These are phyloP conservation scores for Drosophila triauraria DNA, from an alignment of 1,140 invertebrate species.

Conservation along the genomic window DNA sequence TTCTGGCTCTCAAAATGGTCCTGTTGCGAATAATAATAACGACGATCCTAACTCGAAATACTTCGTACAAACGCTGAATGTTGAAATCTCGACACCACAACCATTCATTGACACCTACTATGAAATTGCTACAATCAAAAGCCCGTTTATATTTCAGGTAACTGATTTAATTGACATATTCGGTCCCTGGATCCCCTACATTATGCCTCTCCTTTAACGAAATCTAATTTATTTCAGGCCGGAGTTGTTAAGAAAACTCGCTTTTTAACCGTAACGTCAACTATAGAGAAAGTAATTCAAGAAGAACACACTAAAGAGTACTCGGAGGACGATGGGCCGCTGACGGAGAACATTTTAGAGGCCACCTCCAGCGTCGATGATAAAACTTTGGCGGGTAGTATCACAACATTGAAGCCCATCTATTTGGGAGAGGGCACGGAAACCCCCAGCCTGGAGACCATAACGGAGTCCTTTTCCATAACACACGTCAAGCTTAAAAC, in stretches of 20 bases:
- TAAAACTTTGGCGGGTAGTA: conserved; percentile 90
- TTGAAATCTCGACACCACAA: conserved; percentile 93
- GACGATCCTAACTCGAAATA: conserved; percentile 86
- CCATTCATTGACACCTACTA: conserved; percentile 93
- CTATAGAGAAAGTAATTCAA: conserved; percentile 90
- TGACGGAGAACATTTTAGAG: conserved; percentile 94
- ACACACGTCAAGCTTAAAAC: conserved; percentile 94
- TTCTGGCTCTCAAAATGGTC: conserved; percentile 88
- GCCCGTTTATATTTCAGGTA: conserved; percentile 95
- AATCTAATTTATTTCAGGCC: conserved; percentile 87
- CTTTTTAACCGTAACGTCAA: conserved; percentile 93
- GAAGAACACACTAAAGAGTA: conserved; percentile 86
- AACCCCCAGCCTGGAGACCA: conserved; percentile 93
- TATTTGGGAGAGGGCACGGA: conserved; percentile 90
- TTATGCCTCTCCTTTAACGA: background rate
- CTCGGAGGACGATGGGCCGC: conserved; percentile 87
- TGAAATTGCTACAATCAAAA: conserved; percentile 95
- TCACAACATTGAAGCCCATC: conserved; percentile 93
- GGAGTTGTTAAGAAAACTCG: conserved; percentile 94
- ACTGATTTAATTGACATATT: conserved; percentile 6
- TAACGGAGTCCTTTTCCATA: conserved; percentile 96
- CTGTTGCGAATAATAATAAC: conserved; percentile 86
- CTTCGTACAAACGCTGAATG: conserved; percentile 91
- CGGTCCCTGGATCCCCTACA: background rate
- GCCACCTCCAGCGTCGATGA: conserved; percentile 91